phyloP scores from a whole-genome alignment of 1,140 invertebrate species.

The Calycopis cecrops region DNA sequence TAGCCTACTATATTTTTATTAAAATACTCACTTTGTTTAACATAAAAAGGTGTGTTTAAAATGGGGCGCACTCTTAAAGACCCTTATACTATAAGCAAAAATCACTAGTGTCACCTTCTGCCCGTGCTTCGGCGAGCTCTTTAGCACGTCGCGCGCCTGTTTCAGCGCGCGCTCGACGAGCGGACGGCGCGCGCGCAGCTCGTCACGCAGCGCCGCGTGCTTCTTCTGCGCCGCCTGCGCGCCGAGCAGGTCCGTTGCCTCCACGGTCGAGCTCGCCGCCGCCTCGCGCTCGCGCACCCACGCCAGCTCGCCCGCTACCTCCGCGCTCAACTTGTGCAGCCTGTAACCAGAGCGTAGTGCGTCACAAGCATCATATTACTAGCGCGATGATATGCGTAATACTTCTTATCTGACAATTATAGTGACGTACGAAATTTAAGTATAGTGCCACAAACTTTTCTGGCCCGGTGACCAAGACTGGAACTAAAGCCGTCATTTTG shows the following conservation, averaged over 20 bases:
- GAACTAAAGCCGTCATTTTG: too few relatives aligned
- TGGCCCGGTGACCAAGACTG: too few relatives aligned
- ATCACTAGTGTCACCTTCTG: conserved; percentile 81
- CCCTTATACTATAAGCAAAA: too few relatives aligned
- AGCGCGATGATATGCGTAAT: too few relatives aligned
- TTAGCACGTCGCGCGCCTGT: conserved; percentile 81
- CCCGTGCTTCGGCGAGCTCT: conserved; percentile 85
- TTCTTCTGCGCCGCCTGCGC: conserved; percentile 95
- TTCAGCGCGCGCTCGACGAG: conserved; percentile 88
- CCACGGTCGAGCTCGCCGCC: conserved; percentile 79
- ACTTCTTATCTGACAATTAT: too few relatives aligned
- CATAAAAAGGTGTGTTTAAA: too few relatives aligned
- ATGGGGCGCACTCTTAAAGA: too few relatives aligned
- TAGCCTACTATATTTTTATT: too few relatives aligned
- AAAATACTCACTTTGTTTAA: too few relatives aligned
- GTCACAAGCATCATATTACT: too few relatives aligned
- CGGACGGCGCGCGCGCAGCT: conserved; percentile 88
- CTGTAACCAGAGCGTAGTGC: conserved; percentile 64
- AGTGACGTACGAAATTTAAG: too few relatives aligned
- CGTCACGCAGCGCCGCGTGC: conserved; percentile 92
- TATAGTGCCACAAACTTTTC: too few relatives aligned
- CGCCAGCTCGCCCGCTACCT: conserved; percentile 93
- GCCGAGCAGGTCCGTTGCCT: conserved; percentile 85
- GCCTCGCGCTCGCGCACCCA: conserved; percentile 96
- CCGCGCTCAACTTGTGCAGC: conserved; percentile 96